These are phyloP conservation scores for Isoperla grammatica DNA, from an alignment of 2,888 invertebrate genomes.

Conservation along the genomic window DNA sequence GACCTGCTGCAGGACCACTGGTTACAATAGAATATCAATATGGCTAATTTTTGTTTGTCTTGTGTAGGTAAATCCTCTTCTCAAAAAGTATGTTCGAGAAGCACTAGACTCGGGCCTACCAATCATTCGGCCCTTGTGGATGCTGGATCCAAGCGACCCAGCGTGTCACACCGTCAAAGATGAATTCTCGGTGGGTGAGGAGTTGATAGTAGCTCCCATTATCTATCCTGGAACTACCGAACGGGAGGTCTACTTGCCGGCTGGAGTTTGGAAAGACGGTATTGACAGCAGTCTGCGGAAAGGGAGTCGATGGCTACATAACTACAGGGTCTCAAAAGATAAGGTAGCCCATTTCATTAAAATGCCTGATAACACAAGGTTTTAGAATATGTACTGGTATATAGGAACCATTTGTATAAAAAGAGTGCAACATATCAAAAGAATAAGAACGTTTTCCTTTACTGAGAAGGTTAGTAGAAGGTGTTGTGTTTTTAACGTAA, in stretches of 20 bases:
- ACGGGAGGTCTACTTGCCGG: constrained; percentile 80
- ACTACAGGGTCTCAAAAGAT: constrained; percentile 72
- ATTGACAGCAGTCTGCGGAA: constrained; percentile 80
- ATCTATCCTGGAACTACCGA: constrained; percentile 62
- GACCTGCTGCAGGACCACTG: too few relatives aligned
- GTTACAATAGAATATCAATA: too few relatives aligned
- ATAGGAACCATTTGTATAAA: neutral
- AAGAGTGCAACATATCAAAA: too few relatives aligned
- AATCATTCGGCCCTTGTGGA: constrained; percentile 84
- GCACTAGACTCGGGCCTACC: constrained; percentile 77
- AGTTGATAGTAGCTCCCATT: constrained; percentile 86
- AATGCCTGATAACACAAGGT: constrained; percentile 78
- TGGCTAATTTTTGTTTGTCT: too few relatives aligned
- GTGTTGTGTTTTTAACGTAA: too few relatives aligned
- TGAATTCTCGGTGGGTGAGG: constrained; percentile 85
- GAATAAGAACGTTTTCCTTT: too few relatives aligned
- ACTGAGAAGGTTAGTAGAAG: too few relatives aligned
- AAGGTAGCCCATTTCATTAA: constrained; percentile 79
- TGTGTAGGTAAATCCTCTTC: constrained; percentile 61
- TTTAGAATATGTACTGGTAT: constrained; percentile 42
- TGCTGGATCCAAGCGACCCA: constrained; percentile 73
- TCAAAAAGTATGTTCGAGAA: constrained; percentile 71
- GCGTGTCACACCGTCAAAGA: constrained; percentile 71
- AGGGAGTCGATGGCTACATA: constrained; percentile 87
- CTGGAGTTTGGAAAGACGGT: constrained; percentile 90